Evolutionary conservation across 2,113 vertebrate genomes (phyloP).

Genomic region (Vulpes vulpes): DNA sequence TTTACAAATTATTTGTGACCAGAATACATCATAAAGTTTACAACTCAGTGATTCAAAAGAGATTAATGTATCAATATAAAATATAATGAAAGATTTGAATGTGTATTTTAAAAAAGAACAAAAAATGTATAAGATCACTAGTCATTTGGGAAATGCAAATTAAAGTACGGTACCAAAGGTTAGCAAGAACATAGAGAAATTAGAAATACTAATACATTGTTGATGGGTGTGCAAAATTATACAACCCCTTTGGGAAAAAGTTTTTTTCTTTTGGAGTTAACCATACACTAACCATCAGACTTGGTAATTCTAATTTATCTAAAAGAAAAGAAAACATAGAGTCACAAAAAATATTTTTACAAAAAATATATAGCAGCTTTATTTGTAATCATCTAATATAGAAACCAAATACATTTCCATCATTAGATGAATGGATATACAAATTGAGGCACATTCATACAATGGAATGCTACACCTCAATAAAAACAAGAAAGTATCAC

Average conservation of each 20-base stretch:
- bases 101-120: background rate
- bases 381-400: background rate
- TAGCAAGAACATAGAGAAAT: background rate
- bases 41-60: background rate
- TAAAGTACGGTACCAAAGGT: background rate
- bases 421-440: background rate
- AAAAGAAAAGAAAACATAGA: background rate
- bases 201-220: background rate
- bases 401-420: background rate
- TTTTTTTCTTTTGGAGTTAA: background rate
- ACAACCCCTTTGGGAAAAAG: background rate
- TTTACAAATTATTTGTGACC: background rate
- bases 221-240: background rate
- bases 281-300: background rate
- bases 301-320: background rate
- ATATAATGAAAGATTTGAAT: background rate
- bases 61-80: background rate
- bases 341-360: background rate
- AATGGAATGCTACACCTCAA: too few relatives aligned
- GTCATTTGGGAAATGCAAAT: background rate
- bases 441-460: background rate
- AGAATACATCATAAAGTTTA: background rate
- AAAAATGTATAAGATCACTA: background rate
- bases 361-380: background rate
- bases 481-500: background rate